Evolutionary conservation across 2,888 invertebrate genomes (phyloP).

Genomic region (Parnassius orleans): DNA sequence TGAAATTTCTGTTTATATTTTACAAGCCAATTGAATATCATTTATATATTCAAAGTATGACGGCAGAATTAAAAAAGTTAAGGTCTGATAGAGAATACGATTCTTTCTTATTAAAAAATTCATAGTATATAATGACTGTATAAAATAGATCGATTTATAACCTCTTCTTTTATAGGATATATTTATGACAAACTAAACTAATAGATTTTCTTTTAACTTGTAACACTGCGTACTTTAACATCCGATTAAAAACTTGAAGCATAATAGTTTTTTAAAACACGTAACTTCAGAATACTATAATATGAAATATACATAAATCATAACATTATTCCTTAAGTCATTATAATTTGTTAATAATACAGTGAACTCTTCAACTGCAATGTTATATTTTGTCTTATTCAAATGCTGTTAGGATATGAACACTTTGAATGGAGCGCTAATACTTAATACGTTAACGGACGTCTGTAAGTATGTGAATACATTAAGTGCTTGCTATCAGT

Average conservation of each 20-base stretch:
- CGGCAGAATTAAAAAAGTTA: too few relatives aligned
- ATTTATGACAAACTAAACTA: constrained; percentile 26
- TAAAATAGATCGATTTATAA: constrained; percentile 32
- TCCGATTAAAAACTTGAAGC: neutral
- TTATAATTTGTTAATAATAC: constrained; percentile 39
- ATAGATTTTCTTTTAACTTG: constrained; percentile 5
- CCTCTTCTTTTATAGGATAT: neutral
- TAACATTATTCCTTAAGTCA: constrained; percentile 46
- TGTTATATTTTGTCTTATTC: constrained; percentile 31
- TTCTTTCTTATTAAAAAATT: constrained; percentile 25
- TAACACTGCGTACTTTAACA: constrained; percentile 2
- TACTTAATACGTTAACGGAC: too few relatives aligned
- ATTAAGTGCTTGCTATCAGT: too few relatives aligned
- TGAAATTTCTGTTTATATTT: too few relatives aligned
- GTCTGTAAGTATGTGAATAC: too few relatives aligned
- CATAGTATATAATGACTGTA: constrained; percentile 32
- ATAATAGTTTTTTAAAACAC: constrained; percentile 8
- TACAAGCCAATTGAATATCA: too few relatives aligned
- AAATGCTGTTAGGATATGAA: too few relatives aligned
- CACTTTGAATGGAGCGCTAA: too few relatives aligned
- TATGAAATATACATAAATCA: constrained; percentile 52
- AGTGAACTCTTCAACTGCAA: constrained; percentile 29
- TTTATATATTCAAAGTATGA: too few relatives aligned
- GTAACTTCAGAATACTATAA: constrained; percentile 28
- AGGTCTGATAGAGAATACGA: too few relatives aligned